Percentiles rank a stretch among this genome's conserved stretches.
These are phyloP conservation scores for Scalopus aquaticus DNA, from an alignment of 2,113 vertebrate genomes.

Conservation along the genomic window DNA sequence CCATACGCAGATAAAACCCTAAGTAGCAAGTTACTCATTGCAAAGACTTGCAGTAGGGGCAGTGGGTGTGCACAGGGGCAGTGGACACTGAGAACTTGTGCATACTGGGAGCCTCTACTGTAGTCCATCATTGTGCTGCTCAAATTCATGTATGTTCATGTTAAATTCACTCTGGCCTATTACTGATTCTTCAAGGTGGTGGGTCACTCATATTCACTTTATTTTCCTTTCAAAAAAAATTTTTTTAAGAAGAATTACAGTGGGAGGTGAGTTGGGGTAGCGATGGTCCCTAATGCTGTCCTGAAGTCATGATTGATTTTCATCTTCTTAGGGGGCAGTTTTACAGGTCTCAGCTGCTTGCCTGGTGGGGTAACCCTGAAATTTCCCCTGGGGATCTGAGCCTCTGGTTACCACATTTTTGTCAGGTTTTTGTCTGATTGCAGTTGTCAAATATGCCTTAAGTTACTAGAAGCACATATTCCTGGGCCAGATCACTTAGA, in stretches of 20 bases:
- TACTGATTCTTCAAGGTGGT: neutral
- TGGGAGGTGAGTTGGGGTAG: neutral
- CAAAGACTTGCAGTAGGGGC: neutral
- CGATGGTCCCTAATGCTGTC: neutral
- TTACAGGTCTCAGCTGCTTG: neutral
- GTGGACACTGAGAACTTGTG: neutral
- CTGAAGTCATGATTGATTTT: neutral
- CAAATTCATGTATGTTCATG: neutral
- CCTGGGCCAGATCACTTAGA: neutral
- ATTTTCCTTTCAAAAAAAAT: neutral
- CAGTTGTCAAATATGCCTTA: neutral
- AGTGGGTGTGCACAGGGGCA: neutral
- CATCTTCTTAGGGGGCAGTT: neutral
- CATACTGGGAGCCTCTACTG: fast-evolving
- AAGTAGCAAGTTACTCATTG: too few relatives aligned
- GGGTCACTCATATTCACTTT: neutral
- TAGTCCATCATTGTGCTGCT: neutral
- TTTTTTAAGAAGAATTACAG: neutral
- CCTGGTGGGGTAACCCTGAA: neutral
- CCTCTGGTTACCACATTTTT: neutral
- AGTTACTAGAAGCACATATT: neutral
- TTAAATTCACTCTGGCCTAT: neutral
- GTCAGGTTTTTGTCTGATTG: neutral
- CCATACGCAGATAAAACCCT: neutral
- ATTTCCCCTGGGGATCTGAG: neutral